These are phyloP conservation scores for Linnaemya tessellans DNA, from an alignment of 2,888 invertebrate species.

Conservation along the genomic window DNA sequence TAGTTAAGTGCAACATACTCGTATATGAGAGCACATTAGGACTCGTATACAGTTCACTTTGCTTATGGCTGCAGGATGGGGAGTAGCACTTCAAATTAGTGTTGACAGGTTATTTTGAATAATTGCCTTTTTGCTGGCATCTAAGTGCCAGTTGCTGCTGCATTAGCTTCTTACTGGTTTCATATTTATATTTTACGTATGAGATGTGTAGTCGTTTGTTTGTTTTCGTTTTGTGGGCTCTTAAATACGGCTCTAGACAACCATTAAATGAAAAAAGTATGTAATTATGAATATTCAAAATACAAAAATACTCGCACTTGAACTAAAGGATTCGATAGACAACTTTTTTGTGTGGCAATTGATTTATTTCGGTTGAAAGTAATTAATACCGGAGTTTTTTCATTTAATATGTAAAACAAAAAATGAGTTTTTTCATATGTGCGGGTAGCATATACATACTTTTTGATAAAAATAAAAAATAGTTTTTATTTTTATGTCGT, in stretches of 20 bases:
- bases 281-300: slow-evolving; percentile 49
- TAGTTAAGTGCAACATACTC: slow-evolving; percentile 48
- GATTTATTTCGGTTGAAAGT: slow-evolving; percentile 15
- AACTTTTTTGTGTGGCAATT: slow-evolving; percentile 10
- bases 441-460: too few relatives aligned
- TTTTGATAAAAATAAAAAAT: neutral
- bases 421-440: slow-evolving; percentile 4
- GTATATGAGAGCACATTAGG: neutral
- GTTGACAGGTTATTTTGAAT: slow-evolving; percentile 81
- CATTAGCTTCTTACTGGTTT: slow-evolving; percentile 49
- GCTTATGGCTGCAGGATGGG: slow-evolving; percentile 53
- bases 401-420: slow-evolving; percentile 4
- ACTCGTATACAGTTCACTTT: neutral
- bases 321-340: slow-evolving; percentile 31
- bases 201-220: neutral
- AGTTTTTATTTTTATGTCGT: neutral
- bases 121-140: slow-evolving; percentile 75
- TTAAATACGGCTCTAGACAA: slow-evolving; percentile 7
- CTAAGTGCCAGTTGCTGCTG: slow-evolving; percentile 48
- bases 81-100: slow-evolving; percentile 80
- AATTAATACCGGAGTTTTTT: neutral
- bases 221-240: neutral
- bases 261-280: slow-evolving; percentile 33
- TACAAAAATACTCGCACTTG: slow-evolving; percentile 22
- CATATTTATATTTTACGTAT: slow-evolving; percentile 32